These are phyloP conservation scores for Pampus argenteus DNA, from an alignment of 2,797 vertebrate species.

Conservation along the genomic window DNA sequence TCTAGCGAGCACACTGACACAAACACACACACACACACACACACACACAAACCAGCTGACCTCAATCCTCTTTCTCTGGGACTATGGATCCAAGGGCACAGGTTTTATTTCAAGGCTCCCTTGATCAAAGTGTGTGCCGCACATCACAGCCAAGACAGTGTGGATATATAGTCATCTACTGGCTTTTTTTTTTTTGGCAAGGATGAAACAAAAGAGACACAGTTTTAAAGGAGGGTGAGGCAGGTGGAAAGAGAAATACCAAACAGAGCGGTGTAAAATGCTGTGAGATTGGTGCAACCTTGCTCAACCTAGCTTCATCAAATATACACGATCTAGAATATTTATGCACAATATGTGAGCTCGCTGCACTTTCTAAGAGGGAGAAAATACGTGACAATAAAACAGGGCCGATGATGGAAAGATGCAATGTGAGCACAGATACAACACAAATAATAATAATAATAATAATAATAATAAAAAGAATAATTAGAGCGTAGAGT, in stretches of 20 bases:
- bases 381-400: constrained; percentile 1
- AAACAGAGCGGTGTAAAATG: constrained; percentile 7
- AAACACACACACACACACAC: constrained; percentile 22
- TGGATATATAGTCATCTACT: background rate
- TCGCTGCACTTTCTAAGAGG: constrained; percentile 2
- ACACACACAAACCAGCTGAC: constrained; percentile 48
- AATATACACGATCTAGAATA: constrained; percentile 6
- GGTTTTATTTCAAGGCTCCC: constrained; percentile 38
- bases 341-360: constrained; percentile 7
- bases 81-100: constrained; percentile 45
- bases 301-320: constrained; percentile 2
- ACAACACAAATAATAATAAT: no score
- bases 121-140: constrained; percentile 30
- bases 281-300: constrained; percentile 9
- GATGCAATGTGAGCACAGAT: constrained; percentile 1
- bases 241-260: constrained; percentile 18
- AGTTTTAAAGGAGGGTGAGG: constrained; percentile 15
- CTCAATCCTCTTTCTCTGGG: constrained; percentile 70
- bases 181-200: background rate
- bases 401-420: constrained; percentile 9
- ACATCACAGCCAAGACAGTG: constrained; percentile 4
- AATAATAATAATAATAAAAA: no score
- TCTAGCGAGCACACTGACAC: constrained; percentile 16
- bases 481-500: background rate
- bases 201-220: constrained; percentile 37